phyloP scores from a whole-genome alignment of 2,113 vertebrate species.

The Brachyhypopomus gauderio region DNA sequence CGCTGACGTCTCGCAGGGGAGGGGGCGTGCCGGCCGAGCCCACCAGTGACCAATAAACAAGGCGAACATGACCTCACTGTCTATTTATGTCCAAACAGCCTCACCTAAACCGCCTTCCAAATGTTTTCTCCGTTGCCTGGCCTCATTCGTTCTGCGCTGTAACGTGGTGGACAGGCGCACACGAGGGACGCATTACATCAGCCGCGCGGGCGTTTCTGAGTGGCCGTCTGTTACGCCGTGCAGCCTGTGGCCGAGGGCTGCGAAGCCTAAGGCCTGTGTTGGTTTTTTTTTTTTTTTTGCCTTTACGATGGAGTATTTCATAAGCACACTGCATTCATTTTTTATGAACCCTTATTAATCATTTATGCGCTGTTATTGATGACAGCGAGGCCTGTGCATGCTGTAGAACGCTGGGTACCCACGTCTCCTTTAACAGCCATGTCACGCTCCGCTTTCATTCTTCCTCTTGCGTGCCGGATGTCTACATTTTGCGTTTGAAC shows the following conservation, averaged over 20 bases:
- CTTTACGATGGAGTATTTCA: constrained; percentile 7
- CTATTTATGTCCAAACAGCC: constrained; percentile 39
- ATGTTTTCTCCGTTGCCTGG: constrained; percentile 8
- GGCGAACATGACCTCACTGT: constrained; percentile 46
- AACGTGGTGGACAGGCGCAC: too few relatives aligned
- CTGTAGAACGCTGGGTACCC: not conserved
- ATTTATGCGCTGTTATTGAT: constrained; percentile 2
- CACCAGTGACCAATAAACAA: constrained; percentile 47
- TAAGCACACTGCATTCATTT: not conserved
- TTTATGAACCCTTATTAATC: constrained; percentile 11
- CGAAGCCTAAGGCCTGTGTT: not conserved
- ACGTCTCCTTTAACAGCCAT: not conserved
- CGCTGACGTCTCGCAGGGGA: too few relatives aligned
- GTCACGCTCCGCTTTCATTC: not conserved
- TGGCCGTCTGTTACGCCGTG: not conserved
- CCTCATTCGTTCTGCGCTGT: not conserved
- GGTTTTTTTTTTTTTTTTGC: not conserved
- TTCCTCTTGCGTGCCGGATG: not conserved
- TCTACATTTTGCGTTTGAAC: not conserved
- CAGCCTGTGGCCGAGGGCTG: not conserved
- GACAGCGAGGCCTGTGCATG: not conserved
- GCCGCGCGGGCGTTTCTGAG: not conserved
- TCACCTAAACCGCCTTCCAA: constrained; percentile 19
- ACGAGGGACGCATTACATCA: not conserved
- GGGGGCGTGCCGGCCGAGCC: constrained; percentile 7